These are phyloP conservation scores for Pseudomugil tenellus DNA, from an alignment of 2,797 vertebrate genomes.

Conservation along the genomic window DNA sequence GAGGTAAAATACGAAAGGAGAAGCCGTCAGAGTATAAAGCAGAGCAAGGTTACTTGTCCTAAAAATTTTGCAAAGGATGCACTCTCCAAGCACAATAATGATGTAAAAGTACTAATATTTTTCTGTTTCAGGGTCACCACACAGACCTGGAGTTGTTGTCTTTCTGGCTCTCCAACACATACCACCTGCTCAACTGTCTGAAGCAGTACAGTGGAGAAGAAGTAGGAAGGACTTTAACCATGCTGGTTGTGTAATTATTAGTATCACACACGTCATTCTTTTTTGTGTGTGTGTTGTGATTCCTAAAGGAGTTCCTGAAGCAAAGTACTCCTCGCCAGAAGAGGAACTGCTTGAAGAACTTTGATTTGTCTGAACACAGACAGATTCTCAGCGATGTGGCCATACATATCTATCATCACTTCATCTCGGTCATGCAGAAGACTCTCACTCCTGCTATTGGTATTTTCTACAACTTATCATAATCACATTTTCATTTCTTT, in stretches of 20 bases:
- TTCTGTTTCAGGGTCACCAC: slow-evolving; percentile 82
- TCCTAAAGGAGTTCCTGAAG: slow-evolving; percentile 90
- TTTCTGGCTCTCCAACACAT: slow-evolving; percentile 96
- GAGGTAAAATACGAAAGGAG: not conserved
- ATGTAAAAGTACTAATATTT: not conserved
- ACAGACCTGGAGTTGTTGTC: slow-evolving; percentile 93
- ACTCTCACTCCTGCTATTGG: slow-evolving; percentile 90
- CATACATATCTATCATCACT: slow-evolving; percentile 93
- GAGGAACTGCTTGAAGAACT: slow-evolving; percentile 93
- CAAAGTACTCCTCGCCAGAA: slow-evolving; percentile 89
- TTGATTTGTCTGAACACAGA: slow-evolving; percentile 95
- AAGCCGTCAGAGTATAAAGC: not conserved
- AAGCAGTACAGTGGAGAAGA: slow-evolving; percentile 99
- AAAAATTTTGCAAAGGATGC: not conserved
- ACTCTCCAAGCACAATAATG: not conserved
- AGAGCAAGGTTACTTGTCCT: not conserved
- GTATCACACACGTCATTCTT: not conserved
- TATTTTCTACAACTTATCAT: slow-evolving; percentile 66
- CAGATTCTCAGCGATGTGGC: slow-evolving; percentile 96
- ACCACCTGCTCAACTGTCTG: slow-evolving; percentile 93
- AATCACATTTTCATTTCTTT: too few relatives aligned
- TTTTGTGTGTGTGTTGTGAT: slow-evolving; percentile 23
- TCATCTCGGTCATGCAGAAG: slow-evolving; percentile 90
- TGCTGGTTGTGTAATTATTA: not conserved
- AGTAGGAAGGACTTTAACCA: slow-evolving; percentile 73